Evolutionary conservation across 30 jellyfish, hydroid and myxozoan genomes (phyloP), one percentile per base, ranked within the genome.

Genomic region (Turritopsis dohrnii): DNA sequence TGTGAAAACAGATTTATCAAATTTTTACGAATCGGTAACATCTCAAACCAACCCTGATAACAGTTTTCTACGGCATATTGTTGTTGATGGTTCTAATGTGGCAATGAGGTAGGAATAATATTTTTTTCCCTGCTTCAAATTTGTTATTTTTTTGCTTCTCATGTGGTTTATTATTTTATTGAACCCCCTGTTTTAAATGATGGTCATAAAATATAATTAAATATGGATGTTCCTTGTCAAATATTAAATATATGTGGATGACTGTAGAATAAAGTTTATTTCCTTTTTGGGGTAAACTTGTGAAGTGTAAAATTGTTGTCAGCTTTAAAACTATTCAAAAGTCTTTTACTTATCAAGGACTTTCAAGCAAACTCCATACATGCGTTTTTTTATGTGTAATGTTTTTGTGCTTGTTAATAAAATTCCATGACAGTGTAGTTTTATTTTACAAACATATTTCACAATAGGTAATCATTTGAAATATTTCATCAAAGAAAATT

Each of bases 1-100:
- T 29, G 1, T 29, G 17, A 23, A 19, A 80, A n/a, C 82, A 17
- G 81, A 65, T 80, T 80, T 80, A 29, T 52, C 81, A 30, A 80
- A 22, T 52, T 60, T 80, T 22, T 80, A 80, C 8, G 87, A 80
- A 52, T 52, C 87, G 52, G 81, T 60, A 20, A 52, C 87, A 8
- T 31, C 53, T 71, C 82, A 28, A 16, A 22, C 87, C 9, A 65
- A 84, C 24, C 90, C 90, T 18, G 97, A 85, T 81, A 71, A 85
- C 30, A 75, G 89, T 79, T 80, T 84, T 29, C 89, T 93, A 24
- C 89, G 98, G 26, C 96, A 88, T 86, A 85, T 93, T 71, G 98
- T 93, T 27, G 88, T 93, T 81, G 98, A 93, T 93, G 98, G 98
- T 24, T 88, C 96, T 52, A 93, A 93, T 83, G 96, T 93, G n/a